These are phyloP conservation scores for Spilogale gracilis DNA, from an alignment of 2,113 vertebrate genomes.

Conservation along the genomic window DNA sequence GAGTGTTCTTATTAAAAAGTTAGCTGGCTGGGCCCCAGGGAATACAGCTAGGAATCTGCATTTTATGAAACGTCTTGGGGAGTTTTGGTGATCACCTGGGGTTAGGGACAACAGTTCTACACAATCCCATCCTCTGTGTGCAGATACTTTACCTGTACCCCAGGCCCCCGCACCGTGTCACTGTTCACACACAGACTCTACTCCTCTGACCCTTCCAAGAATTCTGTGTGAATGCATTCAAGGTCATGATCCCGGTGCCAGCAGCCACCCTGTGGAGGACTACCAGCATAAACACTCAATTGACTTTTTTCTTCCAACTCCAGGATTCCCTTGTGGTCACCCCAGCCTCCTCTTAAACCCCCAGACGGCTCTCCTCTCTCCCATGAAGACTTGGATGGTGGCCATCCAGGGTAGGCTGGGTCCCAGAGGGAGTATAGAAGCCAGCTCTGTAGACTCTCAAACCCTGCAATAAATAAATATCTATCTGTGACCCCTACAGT, in stretches of 20 bases:
- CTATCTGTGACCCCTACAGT: background rate
- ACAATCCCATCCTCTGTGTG: too few species aligned
- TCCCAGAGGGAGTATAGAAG: background rate
- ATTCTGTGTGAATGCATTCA: background rate
- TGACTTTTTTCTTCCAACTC: slow-evolving; percentile 13
- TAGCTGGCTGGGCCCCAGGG: background rate
- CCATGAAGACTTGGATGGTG: background rate
- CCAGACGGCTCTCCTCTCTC: background rate
- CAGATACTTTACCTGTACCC: too few species aligned
- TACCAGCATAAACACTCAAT: background rate
- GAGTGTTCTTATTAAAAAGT: background rate
- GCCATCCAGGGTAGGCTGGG: background rate
- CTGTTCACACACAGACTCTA: background rate
- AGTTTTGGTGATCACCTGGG: background rate
- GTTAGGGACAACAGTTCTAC: background rate
- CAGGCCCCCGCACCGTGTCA: rapidly evolving
- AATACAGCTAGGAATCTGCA: background rate
- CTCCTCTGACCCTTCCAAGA: background rate
- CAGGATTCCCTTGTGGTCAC: slow-evolving; percentile 65
- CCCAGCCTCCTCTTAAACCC: background rate
- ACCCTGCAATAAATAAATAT: slow-evolving; percentile 67
- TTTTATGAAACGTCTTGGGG: background rate
- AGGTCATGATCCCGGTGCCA: background rate
- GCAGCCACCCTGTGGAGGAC: background rate
- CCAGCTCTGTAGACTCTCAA: background rate